These are phyloP conservation scores for Anneissia japonica DNA, from an alignment of 35 echinoderm and acorn worm genomes.

Conservation along the genomic window DNA sequence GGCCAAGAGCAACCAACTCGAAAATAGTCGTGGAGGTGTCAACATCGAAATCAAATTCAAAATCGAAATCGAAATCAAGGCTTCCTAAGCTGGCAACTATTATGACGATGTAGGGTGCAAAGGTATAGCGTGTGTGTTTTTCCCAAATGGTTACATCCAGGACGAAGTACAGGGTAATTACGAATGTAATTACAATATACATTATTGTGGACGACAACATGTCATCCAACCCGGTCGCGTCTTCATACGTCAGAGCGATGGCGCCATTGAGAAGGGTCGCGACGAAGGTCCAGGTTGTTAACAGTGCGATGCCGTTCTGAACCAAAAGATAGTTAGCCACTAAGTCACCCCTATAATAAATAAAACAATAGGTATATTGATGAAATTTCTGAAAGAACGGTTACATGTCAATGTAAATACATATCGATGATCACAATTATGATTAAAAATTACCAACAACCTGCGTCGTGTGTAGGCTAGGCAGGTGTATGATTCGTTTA, in stretches of 20 bases:
- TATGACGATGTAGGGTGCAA: slow-evolving; percentile 56
- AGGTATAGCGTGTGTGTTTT: slow-evolving; percentile 69
- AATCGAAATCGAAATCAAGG: slow-evolving; percentile 50
- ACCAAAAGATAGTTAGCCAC: slow-evolving; percentile 5
- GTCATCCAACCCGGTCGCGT: slow-evolving; percentile 15
- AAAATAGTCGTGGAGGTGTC: slow-evolving; percentile 32
- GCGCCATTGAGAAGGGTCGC: neutral
- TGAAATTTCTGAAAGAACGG: too few relatives aligned
- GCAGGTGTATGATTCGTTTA: too few relatives aligned
- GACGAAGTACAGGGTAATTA: slow-evolving; percentile 55
- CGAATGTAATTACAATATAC: slow-evolving; percentile 38
- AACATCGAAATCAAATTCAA: neutral
- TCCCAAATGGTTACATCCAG: slow-evolving; percentile 63
- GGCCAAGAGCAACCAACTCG: neutral
- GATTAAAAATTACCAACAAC: too few relatives aligned
- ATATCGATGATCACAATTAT: too few relatives aligned
- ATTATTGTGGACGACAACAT: slow-evolving; percentile 31
- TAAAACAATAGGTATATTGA: too few relatives aligned
- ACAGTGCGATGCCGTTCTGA: slow-evolving; percentile 41
- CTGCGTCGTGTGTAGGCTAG: too few relatives aligned
- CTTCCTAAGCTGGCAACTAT: slow-evolving; percentile 60
- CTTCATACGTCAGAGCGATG: slow-evolving; percentile 10
- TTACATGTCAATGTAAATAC: too few relatives aligned
- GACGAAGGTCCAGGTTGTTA: slow-evolving; percentile 34
- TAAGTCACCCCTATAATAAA: slow-evolving; percentile 26